phyloP scores from a whole-genome alignment of 2,797 vertebrate genomes.

The Mareca penelope region DNA sequence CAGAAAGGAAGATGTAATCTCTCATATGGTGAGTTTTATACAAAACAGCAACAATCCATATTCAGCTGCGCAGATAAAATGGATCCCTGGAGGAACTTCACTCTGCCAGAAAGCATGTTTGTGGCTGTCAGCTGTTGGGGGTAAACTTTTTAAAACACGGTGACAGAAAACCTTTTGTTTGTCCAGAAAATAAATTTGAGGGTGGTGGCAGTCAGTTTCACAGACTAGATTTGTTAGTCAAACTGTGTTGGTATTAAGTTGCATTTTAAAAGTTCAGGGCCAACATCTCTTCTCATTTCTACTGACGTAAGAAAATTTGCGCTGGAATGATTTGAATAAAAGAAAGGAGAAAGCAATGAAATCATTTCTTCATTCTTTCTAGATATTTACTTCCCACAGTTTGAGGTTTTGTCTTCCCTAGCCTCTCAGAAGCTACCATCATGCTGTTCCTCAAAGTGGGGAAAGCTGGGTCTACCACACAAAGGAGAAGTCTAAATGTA shows the following conservation, averaged over 20 bases:
- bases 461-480: neutral
- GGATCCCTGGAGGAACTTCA: constrained; percentile 4
- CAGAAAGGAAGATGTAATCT: constrained; percentile 24
- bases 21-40: neutral
- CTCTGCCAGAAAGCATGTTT: neutral
- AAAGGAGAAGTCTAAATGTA: neutral
- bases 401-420: neutral
- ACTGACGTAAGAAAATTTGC: neutral
- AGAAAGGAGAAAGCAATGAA: neutral
- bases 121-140: neutral
- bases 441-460: neutral
- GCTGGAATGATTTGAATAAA: neutral
- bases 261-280: neutral
- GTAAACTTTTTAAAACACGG: neutral
- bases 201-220: neutral
- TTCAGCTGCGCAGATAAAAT: constrained; percentile 1
- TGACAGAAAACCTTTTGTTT: neutral
- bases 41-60: neutral
- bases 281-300: neutral
- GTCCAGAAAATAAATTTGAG: neutral
- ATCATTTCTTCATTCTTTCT: neutral
- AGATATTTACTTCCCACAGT: neutral
- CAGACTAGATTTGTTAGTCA: neutral
- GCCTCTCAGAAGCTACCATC: neutral
- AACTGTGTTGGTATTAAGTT: neutral